Conservation (phyloP, 2,797 vertebrate genomes). For the Phataginus tetradactyla region DNA sequence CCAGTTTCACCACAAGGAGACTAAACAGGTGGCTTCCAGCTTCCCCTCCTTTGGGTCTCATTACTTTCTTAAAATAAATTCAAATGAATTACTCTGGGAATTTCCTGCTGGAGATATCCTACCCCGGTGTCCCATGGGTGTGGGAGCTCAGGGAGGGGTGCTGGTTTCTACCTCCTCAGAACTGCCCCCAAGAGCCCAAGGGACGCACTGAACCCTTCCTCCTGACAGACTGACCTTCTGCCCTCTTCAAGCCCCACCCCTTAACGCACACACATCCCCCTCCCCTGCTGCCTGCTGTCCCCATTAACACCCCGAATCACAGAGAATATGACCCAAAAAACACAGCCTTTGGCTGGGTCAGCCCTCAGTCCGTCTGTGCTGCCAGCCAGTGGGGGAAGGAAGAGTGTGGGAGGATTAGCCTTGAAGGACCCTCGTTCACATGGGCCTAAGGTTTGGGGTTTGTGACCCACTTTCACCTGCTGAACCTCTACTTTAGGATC, state of each 20-base stretch:
- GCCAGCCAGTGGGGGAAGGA: not conserved
- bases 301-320: conserved; percentile 66
- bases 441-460: not conserved
- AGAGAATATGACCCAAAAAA: conserved; percentile 69
- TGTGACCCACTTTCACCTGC: not conserved
- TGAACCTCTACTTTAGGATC: not conserved
- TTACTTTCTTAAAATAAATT: not conserved
- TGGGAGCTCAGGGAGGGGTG: not conserved
- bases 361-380: not conserved
- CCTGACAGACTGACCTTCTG: not conserved
- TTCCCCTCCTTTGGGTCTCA: not conserved
- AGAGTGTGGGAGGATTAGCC: not conserved
- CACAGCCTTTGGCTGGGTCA: not conserved
- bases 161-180: not conserved
- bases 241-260: not conserved
- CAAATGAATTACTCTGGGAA: conserved; percentile 32
- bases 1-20: not conserved
- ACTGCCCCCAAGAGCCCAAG: not conserved
- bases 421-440: not conserved
- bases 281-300: conserved; percentile 39
- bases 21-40: not conserved
- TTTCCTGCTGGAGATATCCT: conserved; percentile 35
- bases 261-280: not conserved
- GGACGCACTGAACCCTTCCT: not conserved
- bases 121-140: not conserved